phyloP scores from a whole-genome alignment of 2,888 invertebrate genomes.

The Eulithis prunata region DNA sequence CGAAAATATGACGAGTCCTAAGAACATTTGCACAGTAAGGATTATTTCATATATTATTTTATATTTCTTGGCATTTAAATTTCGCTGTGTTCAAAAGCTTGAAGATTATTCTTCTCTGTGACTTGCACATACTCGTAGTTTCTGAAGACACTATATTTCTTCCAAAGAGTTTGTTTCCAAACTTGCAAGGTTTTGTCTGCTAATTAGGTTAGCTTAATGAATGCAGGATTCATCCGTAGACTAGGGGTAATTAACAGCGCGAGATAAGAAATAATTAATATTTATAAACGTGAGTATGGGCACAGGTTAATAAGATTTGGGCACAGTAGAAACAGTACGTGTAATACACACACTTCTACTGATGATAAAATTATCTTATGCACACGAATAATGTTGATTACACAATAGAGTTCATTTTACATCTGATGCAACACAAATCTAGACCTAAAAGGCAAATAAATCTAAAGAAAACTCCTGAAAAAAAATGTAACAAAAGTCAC shows the following conservation, averaged over 20 bases:
- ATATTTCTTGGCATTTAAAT: too few species aligned
- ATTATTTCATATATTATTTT: too few species aligned
- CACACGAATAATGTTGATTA: too few species aligned
- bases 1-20: not conserved
- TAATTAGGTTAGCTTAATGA: conserved; percentile 79
- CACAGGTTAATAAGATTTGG: not conserved
- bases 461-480: too few species aligned
- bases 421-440: too few species aligned
- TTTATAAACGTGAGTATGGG: conserved; percentile 62
- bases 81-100: not conserved
- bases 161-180: conserved; percentile 59
- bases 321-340: too few species aligned
- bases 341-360: not conserved
- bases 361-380: not conserved
- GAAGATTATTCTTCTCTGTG: not conserved
- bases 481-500: too few species aligned
- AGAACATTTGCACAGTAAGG: not conserved
- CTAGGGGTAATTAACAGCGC: conserved; percentile 76
- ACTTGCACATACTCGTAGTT: conserved; percentile 1
- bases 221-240: conserved; percentile 74
- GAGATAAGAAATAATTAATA: conserved; percentile 80
- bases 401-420: too few species aligned
- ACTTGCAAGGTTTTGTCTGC: conserved; percentile 65
- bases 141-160: conserved; percentile 19
- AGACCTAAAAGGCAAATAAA: too few species aligned